These are phyloP conservation scores for Sorex maritimensis DNA, from an alignment of 2,797 vertebrate genomes.

Conservation along the genomic window DNA sequence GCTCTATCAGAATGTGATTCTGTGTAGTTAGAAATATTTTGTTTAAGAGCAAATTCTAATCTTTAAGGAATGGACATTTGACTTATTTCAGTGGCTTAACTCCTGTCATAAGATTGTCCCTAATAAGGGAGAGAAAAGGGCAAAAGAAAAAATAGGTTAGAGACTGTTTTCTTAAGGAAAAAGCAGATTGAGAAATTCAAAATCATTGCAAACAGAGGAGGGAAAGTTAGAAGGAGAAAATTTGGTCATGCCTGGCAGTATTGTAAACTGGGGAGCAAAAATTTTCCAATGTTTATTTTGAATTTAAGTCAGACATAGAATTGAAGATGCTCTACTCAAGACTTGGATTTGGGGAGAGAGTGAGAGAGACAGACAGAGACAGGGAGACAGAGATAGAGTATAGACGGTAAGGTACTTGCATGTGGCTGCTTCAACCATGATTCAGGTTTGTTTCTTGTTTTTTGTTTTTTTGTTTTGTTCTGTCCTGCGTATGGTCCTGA, in stretches of 20 bases:
- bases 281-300: background rate
- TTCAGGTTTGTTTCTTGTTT: too few species aligned
- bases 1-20: background rate
- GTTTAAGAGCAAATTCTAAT: conserved; percentile 32
- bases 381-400: too few species aligned
- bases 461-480: too few species aligned
- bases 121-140: background rate
- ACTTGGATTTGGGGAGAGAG: too few species aligned
- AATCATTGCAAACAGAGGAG: background rate
- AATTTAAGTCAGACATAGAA: conserved; percentile 26
- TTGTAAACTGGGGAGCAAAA: background rate
- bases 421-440: too few species aligned
- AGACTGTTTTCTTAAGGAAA: background rate
- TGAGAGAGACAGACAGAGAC: too few species aligned
- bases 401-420: too few species aligned
- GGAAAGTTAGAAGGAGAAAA: background rate
- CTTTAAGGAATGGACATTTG: conserved; percentile 51
- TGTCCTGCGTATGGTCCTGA: too few species aligned
- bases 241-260: background rate
- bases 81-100: conserved; percentile 19
- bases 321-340: background rate
- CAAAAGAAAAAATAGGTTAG: conserved; percentile 2
- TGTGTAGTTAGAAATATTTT: background rate
- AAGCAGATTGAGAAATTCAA: conserved; percentile 28
- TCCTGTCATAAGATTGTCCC: background rate